Evolutionary conservation across 2,113 vertebrate genomes (phyloP), one percentile per base, ranked within the genome.

Genomic region (Brachyhypopomus gauderio): DNA sequence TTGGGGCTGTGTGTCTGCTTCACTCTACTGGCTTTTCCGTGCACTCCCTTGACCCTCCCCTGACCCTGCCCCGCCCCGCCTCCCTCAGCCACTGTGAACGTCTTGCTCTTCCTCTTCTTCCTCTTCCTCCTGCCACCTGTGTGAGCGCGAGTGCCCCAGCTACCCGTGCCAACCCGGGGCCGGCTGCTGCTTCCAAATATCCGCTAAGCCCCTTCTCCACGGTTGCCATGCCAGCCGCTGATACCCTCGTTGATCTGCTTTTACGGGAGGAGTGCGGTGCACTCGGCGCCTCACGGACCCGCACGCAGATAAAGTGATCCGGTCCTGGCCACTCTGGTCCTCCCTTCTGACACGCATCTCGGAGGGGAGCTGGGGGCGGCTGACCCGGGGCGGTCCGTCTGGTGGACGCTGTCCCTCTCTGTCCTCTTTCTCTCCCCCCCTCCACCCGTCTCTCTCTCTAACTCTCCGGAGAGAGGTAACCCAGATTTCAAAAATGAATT

Each of bases 401-500:
- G 84, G 78, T 88, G 88, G 87, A 83, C 83, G 83, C 84, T 60
- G 55, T 83, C 79, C 55, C 77, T 69, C 78, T 76, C 80, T 83
- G 80, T 84, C 83, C 86, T 82, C 79, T 79, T 82, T 83, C 79
- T 74, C 75, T 66, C 75, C 60, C 80, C 80, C 80, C 60, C 80
- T 80, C 56, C 38, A 78, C 83, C 87, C 55, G 83, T 88, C 79
- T 81, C 90, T 91, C 86, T 86, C 86, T 90, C 86, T n/a, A n/a
- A 83, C 79, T 90, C 93, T 93, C 92, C 81, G 87, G 92, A 92
- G 92, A 93, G 90, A 91, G 89, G 87, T 94, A 94, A 94, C 93
- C 93, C 92, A 94, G 93, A 92, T 94, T 93, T 94, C 83, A 88
- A 94, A 86, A 93, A 93, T 92, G 92, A 93, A 91, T 90, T 84